Conservation (phyloP, 2,888 invertebrate species). For the Ephialtes manifestator region DNA sequence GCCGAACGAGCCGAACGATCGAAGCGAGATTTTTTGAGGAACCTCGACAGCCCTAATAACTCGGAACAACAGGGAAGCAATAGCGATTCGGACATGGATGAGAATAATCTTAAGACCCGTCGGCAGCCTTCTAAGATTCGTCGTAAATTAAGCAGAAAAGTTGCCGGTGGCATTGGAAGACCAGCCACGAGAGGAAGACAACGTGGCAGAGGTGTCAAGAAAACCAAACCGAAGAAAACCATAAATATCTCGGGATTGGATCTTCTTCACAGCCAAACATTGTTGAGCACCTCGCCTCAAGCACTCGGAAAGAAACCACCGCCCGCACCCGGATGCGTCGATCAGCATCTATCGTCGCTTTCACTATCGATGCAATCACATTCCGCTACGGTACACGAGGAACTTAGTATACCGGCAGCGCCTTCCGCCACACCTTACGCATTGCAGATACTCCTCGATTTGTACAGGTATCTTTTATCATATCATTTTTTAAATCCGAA, state of each 20-base stretch:
- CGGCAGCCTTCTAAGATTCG: constrained; percentile 82
- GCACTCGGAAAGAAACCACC: constrained; percentile 91
- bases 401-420: constrained; percentile 93
- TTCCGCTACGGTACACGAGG: constrained; percentile 91
- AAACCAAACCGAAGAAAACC: constrained; percentile 89
- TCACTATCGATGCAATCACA: constrained; percentile 89
- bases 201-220: constrained; percentile 87
- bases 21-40: constrained; percentile 87
- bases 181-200: constrained; percentile 81
- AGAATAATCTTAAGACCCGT: constrained; percentile 79
- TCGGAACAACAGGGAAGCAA: constrained; percentile 83
- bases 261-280: constrained; percentile 95
- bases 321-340: constrained; percentile 96
- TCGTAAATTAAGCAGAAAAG: constrained; percentile 81
- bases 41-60: constrained; percentile 86
- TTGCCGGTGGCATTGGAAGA: constrained; percentile 77
- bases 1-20: constrained; percentile 84
- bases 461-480: constrained; percentile 87
- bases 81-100: constrained; percentile 84
- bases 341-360: constrained; percentile 94
- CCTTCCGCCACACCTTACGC: constrained; percentile 94
- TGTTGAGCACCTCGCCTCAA: constrained; percentile 94
- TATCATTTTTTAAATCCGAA: not conserved
- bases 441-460: constrained; percentile 94
- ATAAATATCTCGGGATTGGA: constrained; percentile 95